Evolutionary conservation across 2,888 invertebrate genomes (phyloP), one percentile per base, ranked within the genome.

Genomic region (Tachina lurida): DNA sequence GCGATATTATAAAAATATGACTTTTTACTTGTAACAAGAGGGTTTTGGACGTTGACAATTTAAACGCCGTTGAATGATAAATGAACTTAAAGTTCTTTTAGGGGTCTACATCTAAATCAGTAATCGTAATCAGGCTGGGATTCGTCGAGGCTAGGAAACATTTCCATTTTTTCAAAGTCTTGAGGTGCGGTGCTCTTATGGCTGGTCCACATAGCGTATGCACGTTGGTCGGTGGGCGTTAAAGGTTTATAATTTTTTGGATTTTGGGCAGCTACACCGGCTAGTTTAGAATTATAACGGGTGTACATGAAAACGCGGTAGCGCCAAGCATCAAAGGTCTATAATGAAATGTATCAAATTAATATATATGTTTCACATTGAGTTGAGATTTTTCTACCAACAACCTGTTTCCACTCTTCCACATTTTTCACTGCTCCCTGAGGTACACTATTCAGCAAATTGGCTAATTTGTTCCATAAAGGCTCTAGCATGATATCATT

Each of bases 291-390:
- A 88, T 91, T 91, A 80, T 90, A 91, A n/a, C 91, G 91, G 19
- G 91, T 91, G 49, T 91, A 91, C 91, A 91, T 91, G 78, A 91
- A 91, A 54, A 91, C 90, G 41, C 91, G 90, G 87, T 91, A 91
- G 5, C 91, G 90, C 91, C 91, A 91, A 45, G 91, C 91, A 86
- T 91, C 91, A 70, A 91, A 91, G 0, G 91, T 91, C 88, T 88
- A 41, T 19, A 84, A 74, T 31, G 15, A n/a, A 19, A 71, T 56
- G 41, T 56, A 15, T 7, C 10, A 67, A 3, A 70, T 73, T 73
- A 73, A 63, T 17, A 10, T 63, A 7, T 0, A 31, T 31, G 43
- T 43, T 62, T 60, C 3, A 39, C 31, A 39, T 39, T 45, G 31
- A 31, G 15, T 15, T 47, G 7, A 49, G 41, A n/a, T 2, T 7